phyloP scores from a whole-genome alignment of 2,797 vertebrate genomes.

The Rhyacichthys aspro region DNA sequence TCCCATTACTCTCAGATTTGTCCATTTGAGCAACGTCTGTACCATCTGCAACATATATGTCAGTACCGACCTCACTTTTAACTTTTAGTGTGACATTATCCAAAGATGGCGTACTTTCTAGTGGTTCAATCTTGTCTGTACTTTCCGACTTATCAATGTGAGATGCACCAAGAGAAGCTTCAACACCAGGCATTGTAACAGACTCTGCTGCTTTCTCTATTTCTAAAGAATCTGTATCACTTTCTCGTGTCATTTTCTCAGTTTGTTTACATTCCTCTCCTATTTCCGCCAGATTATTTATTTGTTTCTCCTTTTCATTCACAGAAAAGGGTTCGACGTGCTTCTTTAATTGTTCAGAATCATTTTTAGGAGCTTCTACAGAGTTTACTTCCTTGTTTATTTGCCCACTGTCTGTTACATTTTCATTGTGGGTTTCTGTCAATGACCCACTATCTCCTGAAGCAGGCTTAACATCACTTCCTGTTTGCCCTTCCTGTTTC shows the following conservation, averaged over 20 bases:
- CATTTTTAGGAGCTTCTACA: not conserved
- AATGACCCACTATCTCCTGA: not conserved
- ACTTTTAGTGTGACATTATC: not conserved
- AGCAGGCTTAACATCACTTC: not conserved
- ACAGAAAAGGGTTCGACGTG: not conserved
- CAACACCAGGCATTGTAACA: not conserved
- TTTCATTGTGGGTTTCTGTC: not conserved
- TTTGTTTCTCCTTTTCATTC: not conserved
- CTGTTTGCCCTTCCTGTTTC: not conserved
- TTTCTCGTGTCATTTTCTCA: constrained; percentile 10
- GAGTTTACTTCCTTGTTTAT: constrained; percentile 4
- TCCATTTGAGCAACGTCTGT: not conserved
- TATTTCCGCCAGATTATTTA: not conserved
- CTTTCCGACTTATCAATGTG: constrained; percentile 4
- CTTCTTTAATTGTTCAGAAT: not conserved
- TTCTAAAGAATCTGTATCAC: not conserved
- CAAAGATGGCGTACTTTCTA: not conserved
- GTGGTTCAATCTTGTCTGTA: not conserved
- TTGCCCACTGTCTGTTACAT: constrained; percentile 6
- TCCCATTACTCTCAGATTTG: constrained; percentile 10
- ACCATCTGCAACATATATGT: constrained; percentile 1
- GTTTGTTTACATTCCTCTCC: constrained; percentile 2
- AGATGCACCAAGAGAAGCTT: not conserved
- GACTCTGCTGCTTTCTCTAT: constrained; percentile 6
- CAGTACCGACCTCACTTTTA: constrained; percentile 16